These are phyloP conservation scores for Erythrolamprus reginae DNA, from an alignment of 2,113 vertebrate genomes.

Conservation along the genomic window DNA sequence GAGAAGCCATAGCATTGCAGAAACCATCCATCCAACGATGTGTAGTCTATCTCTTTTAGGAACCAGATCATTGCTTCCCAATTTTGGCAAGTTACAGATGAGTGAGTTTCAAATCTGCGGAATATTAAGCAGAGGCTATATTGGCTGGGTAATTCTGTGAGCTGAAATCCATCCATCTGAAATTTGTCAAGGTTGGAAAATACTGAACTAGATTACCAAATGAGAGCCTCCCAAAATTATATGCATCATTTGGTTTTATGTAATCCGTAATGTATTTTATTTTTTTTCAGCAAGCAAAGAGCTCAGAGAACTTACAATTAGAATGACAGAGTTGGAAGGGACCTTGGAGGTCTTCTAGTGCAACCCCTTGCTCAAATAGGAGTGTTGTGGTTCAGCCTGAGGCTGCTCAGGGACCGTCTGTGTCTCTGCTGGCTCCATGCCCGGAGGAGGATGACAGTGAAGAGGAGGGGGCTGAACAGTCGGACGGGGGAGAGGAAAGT, in stretches of 20 bases:
- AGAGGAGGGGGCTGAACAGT: too few species aligned
- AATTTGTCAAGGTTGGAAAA: not conserved
- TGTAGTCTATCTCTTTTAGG: not conserved
- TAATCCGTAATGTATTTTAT: not conserved
- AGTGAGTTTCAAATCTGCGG: not conserved
- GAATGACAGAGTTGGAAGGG: not conserved
- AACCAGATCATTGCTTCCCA: not conserved
- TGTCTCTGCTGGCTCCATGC: too few species aligned
- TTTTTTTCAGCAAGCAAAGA: not conserved
- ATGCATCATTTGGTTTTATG: not conserved
- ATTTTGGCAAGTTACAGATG: not conserved
- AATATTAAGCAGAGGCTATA: not conserved
- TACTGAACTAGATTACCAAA: not conserved
- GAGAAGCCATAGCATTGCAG: not conserved
- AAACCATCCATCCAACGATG: not conserved
- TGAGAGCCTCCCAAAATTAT: not conserved
- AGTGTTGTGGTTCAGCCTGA: too few species aligned
- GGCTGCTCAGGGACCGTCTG: too few species aligned
- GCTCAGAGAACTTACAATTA: not conserved
- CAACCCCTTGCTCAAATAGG: too few species aligned
- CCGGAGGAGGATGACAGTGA: too few species aligned
- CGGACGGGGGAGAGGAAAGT: too few species aligned
- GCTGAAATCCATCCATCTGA: not conserved
- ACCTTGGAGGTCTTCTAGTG: too few species aligned
- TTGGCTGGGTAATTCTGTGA: not conserved